Evolutionary conservation across 2,113 vertebrate genomes (phyloP).

Genomic region (Donacobius atricapilla): DNA sequence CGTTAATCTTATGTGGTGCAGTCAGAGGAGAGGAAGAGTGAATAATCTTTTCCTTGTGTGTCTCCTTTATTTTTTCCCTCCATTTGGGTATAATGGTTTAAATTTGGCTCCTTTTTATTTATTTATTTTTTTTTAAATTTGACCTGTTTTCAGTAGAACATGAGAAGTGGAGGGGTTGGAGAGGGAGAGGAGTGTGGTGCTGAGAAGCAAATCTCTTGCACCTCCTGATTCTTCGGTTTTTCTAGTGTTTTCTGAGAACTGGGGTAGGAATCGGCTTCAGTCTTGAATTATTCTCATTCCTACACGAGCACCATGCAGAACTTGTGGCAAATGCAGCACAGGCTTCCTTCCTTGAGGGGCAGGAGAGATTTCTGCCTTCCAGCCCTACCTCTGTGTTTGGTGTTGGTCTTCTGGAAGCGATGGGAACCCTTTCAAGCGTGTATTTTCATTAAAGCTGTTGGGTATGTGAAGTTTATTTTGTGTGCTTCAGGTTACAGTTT

Average conservation of each 20-base stretch:
- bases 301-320: accelerated
- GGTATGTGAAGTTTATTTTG: not conserved
- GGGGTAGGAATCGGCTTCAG: accelerated
- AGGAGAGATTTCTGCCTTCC: not conserved
- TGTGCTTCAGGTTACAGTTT: not conserved
- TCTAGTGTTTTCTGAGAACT: not conserved
- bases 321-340: not conserved
- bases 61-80: not conserved
- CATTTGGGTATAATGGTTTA: not conserved
- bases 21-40: too few relatives aligned
- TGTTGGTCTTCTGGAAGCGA: not conserved
- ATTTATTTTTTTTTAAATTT: not conserved
- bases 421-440: not conserved
- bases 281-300: not conserved
- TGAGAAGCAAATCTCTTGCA: not conserved
- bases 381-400: not conserved
- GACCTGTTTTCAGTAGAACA: not conserved
- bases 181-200: too few relatives aligned
- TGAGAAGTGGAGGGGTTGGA: not conserved
- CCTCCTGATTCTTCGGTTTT: not conserved
- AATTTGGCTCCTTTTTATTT: not conserved
- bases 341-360: not conserved
- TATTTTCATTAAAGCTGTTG: not conserved
- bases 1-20: not conserved
- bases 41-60: not conserved